These are phyloP conservation scores for Camelus bactrianus DNA, from an alignment of 2,113 vertebrate genomes.

Conservation along the genomic window DNA sequence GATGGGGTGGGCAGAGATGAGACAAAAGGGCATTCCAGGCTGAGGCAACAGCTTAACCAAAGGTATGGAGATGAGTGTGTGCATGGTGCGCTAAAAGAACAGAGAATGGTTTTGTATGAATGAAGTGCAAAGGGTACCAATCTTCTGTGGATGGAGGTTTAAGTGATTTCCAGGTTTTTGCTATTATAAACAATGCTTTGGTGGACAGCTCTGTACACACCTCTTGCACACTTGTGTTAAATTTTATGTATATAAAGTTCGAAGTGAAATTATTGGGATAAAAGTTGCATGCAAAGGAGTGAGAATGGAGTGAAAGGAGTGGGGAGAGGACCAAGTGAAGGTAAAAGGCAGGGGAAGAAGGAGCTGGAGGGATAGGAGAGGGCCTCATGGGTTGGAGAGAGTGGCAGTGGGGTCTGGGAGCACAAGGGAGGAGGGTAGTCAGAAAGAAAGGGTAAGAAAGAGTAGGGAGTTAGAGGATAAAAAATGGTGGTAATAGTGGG, in stretches of 20 bases:
- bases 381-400: background rate
- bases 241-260: slow-evolving; percentile 43
- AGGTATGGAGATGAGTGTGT: background rate
- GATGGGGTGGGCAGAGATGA: background rate
- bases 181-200: slow-evolving; percentile 13
- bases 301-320: background rate
- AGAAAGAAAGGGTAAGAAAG: background rate
- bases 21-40: slow-evolving; percentile 3
- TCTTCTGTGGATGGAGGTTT: slow-evolving; percentile 1
- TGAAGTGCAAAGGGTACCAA: background rate
- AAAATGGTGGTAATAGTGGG: background rate
- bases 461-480: background rate
- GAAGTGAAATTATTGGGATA: slow-evolving; percentile 17
- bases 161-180: background rate
- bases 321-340: background rate
- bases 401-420: background rate
- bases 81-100: background rate
- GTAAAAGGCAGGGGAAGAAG: background rate
- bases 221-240: background rate
- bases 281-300: slow-evolving; percentile 2
- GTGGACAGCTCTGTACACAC: slow-evolving; percentile 5
- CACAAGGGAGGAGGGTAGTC: background rate
- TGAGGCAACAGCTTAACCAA: background rate
- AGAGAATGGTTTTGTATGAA: background rate
- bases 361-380: background rate